phyloP scores from a whole-genome alignment of 2,113 vertebrate genomes.

The Protobothrops flavoviridis region DNA sequence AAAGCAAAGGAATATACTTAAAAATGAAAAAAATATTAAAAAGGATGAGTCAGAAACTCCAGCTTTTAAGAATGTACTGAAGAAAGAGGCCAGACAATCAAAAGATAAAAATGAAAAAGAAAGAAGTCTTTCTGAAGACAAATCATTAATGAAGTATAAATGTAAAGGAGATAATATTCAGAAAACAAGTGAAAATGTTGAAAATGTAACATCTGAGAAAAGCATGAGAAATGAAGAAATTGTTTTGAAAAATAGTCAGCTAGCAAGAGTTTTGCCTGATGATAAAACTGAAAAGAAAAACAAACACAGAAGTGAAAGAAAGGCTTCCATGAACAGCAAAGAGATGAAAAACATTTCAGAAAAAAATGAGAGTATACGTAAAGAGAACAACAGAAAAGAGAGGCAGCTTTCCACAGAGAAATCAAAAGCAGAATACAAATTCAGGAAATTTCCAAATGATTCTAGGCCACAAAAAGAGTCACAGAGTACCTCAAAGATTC shows the following conservation, averaged over 20 bases:
- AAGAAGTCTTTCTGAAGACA: conserved; percentile 78
- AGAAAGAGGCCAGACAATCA: conserved; percentile 70
- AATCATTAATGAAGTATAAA: conserved; percentile 72
- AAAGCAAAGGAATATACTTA: conserved; percentile 76
- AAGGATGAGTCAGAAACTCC: conserved; percentile 77
- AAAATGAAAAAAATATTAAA: conserved; percentile 80
- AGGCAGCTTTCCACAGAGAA: conserved; percentile 72
- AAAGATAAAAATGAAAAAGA: conserved; percentile 88
- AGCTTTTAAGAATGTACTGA: conserved; percentile 61
- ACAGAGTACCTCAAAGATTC: conserved; percentile 70
- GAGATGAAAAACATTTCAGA: conserved; percentile 76
- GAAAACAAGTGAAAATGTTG: conserved; percentile 66
- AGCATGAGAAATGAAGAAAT: conserved; percentile 66
- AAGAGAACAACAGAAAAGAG: conserved; percentile 79
- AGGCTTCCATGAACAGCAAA: conserved; percentile 68
- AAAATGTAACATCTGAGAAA: conserved; percentile 70
- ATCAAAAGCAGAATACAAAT: conserved; percentile 75
- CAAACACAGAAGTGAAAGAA: conserved; percentile 86
- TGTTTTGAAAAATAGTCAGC: conserved; percentile 72
- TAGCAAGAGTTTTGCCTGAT: conserved; percentile 71
- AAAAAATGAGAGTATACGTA: conserved; percentile 71
- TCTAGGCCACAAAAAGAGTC: conserved; percentile 75
- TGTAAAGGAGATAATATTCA: conserved; percentile 75
- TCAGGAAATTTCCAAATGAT: conserved; percentile 76
- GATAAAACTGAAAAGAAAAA: conserved; percentile 85